Percentiles rank a stretch among this genome's conserved stretches.
Evolutionary conservation across 2,113 vertebrate species (phyloP).

Genomic region (Neolamprologus toae): DNA sequence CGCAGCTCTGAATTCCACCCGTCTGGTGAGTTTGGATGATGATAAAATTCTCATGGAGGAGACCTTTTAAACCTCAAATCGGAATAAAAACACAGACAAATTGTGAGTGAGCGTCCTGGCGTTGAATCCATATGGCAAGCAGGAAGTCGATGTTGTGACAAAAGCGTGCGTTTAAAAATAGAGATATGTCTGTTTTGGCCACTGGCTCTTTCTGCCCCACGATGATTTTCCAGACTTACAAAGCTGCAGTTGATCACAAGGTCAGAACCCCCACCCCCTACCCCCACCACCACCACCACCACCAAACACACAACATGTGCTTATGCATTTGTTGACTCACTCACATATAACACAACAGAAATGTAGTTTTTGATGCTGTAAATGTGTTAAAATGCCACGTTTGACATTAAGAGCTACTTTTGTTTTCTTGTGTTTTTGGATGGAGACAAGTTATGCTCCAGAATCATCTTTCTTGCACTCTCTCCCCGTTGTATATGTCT

Average conservation of each 20-base stretch:
- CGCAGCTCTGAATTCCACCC: not conserved
- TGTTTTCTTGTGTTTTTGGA: not conserved
- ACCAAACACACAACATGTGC: not conserved
- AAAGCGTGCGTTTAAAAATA: constrained; percentile 26
- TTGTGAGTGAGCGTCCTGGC: not conserved
- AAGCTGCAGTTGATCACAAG: constrained; percentile 11
- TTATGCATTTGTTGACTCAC: not conserved
- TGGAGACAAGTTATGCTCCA: not conserved
- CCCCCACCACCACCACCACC: not conserved
- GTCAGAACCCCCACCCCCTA: not conserved
- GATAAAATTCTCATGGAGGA: not conserved
- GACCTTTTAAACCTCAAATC: not conserved
- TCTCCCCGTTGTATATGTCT: not conserved
- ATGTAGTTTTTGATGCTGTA: not conserved
- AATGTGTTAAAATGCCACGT: not conserved
- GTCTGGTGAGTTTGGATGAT: not conserved
- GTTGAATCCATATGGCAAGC: not conserved
- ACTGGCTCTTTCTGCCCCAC: constrained; percentile 1
- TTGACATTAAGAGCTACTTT: not conserved
- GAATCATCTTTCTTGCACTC: not conserved
- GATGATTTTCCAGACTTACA: constrained; percentile 21
- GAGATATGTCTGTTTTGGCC: constrained; percentile 4
- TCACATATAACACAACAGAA: not conserved
- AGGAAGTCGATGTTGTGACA: not conserved
- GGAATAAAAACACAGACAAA: not conserved